Percentiles rank a stretch among this genome's conserved stretches.
Conservation (phyloP, 2,888 invertebrate species). For the Nephrocerus scutellatus region DNA sequence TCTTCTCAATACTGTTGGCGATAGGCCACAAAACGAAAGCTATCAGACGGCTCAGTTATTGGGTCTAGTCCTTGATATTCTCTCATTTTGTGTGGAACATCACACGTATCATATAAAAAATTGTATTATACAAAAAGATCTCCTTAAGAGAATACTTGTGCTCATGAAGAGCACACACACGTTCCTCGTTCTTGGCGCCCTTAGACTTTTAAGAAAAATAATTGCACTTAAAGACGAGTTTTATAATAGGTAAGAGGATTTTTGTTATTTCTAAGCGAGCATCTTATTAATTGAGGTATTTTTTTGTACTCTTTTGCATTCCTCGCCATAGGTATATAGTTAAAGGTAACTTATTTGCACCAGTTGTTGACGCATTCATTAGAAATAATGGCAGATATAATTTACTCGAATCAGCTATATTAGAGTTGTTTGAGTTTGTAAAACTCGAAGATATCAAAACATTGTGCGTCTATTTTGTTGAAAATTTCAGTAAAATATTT, state of each 20-base stretch:
- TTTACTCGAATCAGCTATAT: constrained; percentile 94
- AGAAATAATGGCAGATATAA: constrained; percentile 98
- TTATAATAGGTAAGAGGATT: constrained; percentile 63
- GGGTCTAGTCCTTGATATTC: constrained; percentile 87
- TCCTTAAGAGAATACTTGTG: constrained; percentile 88
- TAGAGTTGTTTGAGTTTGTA: constrained; percentile 99
- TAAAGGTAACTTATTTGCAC: constrained; percentile 89
- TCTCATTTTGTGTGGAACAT: constrained; percentile 98
- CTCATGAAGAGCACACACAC: constrained; percentile 96
- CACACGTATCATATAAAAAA: constrained; percentile 98
- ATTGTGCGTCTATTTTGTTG: constrained; percentile 87
- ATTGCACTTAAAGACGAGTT: constrained; percentile 97
- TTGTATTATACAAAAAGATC: constrained; percentile 93
- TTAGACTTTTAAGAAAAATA: constrained; percentile 95
- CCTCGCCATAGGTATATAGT: constrained; percentile 69
- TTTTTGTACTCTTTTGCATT: constrained; percentile 1
- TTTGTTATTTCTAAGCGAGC: background rate
- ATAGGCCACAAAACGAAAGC: constrained; percentile 86
- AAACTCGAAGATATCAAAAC: constrained; percentile 88
- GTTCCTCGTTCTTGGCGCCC: constrained; percentile 91
- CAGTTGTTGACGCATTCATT: constrained; percentile 92
- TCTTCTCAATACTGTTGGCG: constrained; percentile 83
- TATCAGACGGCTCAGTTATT: constrained; percentile 94
- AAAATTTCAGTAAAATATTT: constrained; percentile 90
- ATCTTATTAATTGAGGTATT: background rate